Conservation (phyloP, 2,888 invertebrate species). For the Poecilus cupreus region DNA sequence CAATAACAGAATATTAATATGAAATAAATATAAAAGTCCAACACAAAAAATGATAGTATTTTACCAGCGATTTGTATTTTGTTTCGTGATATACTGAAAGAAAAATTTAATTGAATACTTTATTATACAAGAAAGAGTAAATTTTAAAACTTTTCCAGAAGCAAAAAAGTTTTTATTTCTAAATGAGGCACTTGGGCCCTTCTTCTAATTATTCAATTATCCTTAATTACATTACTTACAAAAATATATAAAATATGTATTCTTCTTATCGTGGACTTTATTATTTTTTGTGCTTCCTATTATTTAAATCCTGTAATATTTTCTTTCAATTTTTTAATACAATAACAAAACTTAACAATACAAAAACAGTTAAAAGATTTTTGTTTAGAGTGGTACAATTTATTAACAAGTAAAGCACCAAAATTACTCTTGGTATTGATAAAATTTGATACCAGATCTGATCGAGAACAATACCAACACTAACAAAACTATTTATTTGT, state of each 20-base stretch:
- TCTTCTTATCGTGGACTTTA: background rate
- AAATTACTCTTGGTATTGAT: no score
- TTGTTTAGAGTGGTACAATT: no score
- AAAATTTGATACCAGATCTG: no score
- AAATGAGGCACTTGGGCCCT: slow-evolving; percentile 17
- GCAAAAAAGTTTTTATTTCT: slow-evolving; percentile 15
- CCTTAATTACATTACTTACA: slow-evolving; percentile 28
- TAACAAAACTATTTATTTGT: no score
- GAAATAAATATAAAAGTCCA: slow-evolving; percentile 39
- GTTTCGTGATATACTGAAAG: background rate
- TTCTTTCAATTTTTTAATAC: background rate
- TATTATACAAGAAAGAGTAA: background rate
- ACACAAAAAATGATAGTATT: background rate
- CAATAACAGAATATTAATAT: slow-evolving; percentile 38
- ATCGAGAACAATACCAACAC: no score
- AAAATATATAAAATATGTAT: slow-evolving; percentile 9
- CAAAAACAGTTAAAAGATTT: no score
- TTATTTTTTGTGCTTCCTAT: background rate
- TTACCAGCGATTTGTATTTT: slow-evolving; percentile 16
- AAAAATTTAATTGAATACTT: background rate
- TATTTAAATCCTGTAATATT: background rate
- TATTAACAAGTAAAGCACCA: no score
- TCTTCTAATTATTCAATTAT: slow-evolving; percentile 29
- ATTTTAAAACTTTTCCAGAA: background rate
- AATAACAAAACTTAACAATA: no score